Evolutionary conservation across 1,140 invertebrate species (phyloP).

Genomic region (Amyelois transitella): DNA sequence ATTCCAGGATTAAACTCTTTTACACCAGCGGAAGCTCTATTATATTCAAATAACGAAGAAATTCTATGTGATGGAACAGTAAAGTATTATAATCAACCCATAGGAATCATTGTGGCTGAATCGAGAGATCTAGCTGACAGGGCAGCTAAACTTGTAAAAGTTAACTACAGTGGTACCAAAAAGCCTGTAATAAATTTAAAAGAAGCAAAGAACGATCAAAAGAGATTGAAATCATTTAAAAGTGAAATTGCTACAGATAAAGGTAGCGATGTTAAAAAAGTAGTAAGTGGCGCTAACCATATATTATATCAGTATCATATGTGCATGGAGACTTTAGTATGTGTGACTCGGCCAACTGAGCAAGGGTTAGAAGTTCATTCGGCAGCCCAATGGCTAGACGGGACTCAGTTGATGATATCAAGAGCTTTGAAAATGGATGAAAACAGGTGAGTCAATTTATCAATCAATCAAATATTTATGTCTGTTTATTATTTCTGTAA

Average conservation of each 20-base stretch:
- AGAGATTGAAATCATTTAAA: constrained; percentile 21
- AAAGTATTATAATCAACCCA: constrained; percentile 80
- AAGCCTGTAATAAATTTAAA: constrained; percentile 39
- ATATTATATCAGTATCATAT: constrained; percentile 52
- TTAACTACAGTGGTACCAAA: constrained; percentile 74
- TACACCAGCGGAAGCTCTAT: constrained; percentile 26
- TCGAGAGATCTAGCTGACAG: constrained; percentile 76
- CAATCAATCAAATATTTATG: neutral
- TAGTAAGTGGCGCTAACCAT: constrained; percentile 41
- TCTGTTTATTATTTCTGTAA: neutral
- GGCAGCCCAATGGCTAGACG: constrained; percentile 77
- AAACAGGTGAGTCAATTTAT: constrained; percentile 6
- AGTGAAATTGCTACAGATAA: constrained; percentile 10
- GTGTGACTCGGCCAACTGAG: constrained; percentile 77
- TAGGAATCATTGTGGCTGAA: constrained; percentile 83
- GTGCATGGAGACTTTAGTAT: constrained; percentile 75
- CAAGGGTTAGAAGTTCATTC: constrained; percentile 79
- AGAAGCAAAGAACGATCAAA: constrained; percentile 31
- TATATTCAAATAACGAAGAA: constrained; percentile 60
- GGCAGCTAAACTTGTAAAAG: constrained; percentile 79
- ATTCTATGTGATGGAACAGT: constrained; percentile 71
- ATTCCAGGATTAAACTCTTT: constrained; percentile 82
- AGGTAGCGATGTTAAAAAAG: constrained; percentile 52
- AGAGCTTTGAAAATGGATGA: constrained; percentile 4
- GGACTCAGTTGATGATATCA: constrained; percentile 73